phyloP scores from a whole-genome alignment of 2,888 invertebrate species.

The Ceriagrion tenellum region DNA sequence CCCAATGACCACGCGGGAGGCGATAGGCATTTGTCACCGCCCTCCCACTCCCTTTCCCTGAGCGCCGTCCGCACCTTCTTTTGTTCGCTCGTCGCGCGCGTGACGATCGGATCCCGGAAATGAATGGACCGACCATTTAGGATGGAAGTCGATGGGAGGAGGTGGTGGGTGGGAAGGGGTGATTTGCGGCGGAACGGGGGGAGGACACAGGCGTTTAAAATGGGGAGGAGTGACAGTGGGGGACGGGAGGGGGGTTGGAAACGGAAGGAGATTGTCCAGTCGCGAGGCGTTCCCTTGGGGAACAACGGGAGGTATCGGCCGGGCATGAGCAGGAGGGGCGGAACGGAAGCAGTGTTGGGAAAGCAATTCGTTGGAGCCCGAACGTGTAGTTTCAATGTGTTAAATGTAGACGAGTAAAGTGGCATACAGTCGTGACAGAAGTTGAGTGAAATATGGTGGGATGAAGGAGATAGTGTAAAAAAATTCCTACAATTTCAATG shows the following conservation, averaged over 20 bases:
- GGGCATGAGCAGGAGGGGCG: background rate
- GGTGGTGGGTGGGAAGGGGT: background rate
- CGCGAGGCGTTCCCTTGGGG: background rate
- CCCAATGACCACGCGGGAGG: background rate
- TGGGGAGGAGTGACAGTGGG: background rate
- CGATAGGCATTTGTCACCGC: slow-evolving; percentile 14
- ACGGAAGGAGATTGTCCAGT: background rate
- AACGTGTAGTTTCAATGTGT: too few species aligned
- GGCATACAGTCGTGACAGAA: too few species aligned
- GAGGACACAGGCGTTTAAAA: background rate
- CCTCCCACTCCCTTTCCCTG: too few species aligned
- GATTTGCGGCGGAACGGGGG: background rate
- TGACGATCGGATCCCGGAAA: slow-evolving; percentile 32
- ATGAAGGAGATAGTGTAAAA: too few species aligned
- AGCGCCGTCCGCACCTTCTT: background rate
- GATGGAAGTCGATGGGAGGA: background rate
- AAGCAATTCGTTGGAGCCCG: too few species aligned
- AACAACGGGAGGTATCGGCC: background rate
- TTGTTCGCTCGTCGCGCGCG: background rate
- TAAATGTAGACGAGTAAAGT: too few species aligned
- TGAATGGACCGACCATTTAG: background rate
- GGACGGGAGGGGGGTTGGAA: background rate
- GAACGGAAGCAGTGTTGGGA: background rate
- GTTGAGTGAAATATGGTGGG: too few species aligned
- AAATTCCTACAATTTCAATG: too few species aligned